Evolutionary conservation across 2,113 vertebrate genomes (phyloP).

Genomic region (Neopipo cinnamomea): DNA sequence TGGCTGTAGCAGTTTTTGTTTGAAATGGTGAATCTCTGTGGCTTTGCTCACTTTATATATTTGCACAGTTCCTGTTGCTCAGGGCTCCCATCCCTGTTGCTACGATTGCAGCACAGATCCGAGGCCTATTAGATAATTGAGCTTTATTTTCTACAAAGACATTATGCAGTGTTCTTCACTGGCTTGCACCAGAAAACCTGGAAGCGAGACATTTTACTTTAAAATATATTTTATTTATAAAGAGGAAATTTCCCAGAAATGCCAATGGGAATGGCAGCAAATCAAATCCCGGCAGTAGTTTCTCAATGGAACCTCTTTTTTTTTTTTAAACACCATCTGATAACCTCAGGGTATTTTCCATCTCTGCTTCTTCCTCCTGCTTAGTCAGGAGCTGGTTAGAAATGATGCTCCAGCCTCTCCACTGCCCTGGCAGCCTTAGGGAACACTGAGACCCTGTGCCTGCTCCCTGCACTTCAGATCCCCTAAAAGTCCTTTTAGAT

Average conservation of each 20-base stretch:
- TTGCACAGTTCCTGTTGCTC: background rate
- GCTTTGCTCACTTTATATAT: background rate
- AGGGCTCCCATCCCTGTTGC: fast-evolving
- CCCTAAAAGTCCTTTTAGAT: background rate
- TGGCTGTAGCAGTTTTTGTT: background rate
- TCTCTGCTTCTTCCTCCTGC: background rate
- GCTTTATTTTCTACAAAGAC: background rate
- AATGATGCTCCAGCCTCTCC: background rate
- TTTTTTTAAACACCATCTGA: background rate
- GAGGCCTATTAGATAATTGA: background rate
- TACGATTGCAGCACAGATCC: background rate
- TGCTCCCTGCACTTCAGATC: background rate
- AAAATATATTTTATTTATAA: slow-evolving; percentile 19
- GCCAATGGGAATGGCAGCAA: background rate
- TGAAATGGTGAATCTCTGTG: background rate
- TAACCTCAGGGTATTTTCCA: background rate
- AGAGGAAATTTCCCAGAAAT: slow-evolving; percentile 9
- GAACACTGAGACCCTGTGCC: background rate
- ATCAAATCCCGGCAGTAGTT: background rate
- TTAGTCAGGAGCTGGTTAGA: background rate
- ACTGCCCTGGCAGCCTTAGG: background rate
- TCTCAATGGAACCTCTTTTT: background rate
- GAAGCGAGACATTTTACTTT: background rate
- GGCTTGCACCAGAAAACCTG: background rate
- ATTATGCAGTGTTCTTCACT: background rate